Evolutionary conservation across 2,113 vertebrate genomes (phyloP).

Genomic region (Thoracochromis brauschi): DNA sequence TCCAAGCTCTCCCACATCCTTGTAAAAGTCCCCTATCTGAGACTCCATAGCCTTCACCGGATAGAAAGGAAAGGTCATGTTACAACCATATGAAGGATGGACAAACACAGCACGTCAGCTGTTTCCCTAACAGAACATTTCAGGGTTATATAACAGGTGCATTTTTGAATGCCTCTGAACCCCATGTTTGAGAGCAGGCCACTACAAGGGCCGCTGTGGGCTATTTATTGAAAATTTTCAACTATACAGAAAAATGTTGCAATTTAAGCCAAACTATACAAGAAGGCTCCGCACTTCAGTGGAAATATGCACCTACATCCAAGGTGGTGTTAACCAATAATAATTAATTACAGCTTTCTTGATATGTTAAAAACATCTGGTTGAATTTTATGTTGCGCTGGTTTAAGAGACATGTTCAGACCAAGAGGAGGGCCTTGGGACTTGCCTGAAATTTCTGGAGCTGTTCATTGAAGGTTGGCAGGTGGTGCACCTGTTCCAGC

Average conservation of each 20-base stretch:
- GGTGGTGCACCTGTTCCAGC: conserved; percentile 79
- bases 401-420: background rate
- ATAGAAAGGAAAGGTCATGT: conserved; percentile 18
- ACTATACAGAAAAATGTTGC: background rate
- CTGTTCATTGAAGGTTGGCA: conserved; percentile 86
- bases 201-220: background rate
- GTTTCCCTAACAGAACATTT: conserved; percentile 11
- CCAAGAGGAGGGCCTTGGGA: background rate
- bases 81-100: conserved; percentile 4
- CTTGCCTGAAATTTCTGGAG: conserved; percentile 86
- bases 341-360: background rate
- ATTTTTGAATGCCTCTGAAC: conserved; percentile 28
- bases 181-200: background rate
- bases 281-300: fast-evolving
- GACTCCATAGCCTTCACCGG: conserved; percentile 79
- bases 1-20: conserved; percentile 70
- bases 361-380: background rate
- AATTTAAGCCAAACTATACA: background rate
- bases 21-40: conserved; percentile 81
- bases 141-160: conserved; percentile 16
- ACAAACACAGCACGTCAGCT: conserved; percentile 3
- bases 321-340: background rate
- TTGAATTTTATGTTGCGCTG: background rate
- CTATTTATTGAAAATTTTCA: background rate
- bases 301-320: background rate